phyloP scores from a whole-genome alignment of 1,140 invertebrate genomes.

The Heliconius eleuchia region DNA sequence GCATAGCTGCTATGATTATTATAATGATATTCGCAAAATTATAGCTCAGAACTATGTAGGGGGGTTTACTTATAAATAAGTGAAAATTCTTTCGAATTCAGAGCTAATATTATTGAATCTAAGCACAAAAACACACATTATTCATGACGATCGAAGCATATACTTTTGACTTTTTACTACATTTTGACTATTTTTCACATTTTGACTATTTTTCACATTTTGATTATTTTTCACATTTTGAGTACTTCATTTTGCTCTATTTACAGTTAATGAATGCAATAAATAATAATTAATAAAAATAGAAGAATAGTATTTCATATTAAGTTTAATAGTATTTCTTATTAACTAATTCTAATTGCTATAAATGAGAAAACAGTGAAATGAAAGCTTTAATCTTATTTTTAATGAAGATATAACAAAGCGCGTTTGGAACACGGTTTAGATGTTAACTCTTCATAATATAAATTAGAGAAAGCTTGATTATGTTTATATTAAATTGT shows the following conservation, averaged over 20 bases:
- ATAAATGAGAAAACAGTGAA: neutral
- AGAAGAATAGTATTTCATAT: neutral
- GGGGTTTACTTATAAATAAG: neutral
- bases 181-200: no score
- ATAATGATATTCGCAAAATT: neutral
- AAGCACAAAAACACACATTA: neutral
- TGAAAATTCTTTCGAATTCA: no score
- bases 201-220: no score
- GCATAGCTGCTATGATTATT: neutral
- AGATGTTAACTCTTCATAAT: neutral
- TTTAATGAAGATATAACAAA: conserved; percentile 7
- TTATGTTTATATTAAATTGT: neutral
- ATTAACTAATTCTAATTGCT: neutral
- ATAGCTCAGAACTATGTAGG: neutral
- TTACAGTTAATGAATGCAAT: neutral
- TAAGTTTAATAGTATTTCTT: neutral
- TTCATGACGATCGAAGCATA: neutral
- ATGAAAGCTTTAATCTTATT: neutral
- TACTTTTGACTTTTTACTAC: no score
- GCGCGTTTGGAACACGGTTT: neutral
- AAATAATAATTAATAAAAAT: neutral
- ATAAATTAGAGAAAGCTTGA: neutral
- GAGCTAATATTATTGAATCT: no score
- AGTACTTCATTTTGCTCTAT: neutral
- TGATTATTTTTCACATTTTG: neutral